A percentile compares a stretch with the other conserved stretches of the same genome.
Conservation (phyloP, 2,113 vertebrate species). For the Noturus placidus region DNA sequence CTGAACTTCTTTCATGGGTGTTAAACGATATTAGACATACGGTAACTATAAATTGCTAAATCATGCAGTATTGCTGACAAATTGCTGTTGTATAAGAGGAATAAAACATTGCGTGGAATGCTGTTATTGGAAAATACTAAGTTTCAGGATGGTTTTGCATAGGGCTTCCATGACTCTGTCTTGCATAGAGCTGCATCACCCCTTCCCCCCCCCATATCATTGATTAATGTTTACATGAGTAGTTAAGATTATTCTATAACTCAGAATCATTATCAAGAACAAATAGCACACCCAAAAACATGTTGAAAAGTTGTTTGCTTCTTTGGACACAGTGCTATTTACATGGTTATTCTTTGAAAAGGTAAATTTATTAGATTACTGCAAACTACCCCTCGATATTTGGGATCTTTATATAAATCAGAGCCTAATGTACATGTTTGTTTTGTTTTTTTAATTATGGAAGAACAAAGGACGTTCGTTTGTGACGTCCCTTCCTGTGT, state of each 20-base stretch:
- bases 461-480: background rate
- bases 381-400: background rate
- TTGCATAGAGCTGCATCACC: background rate
- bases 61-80: background rate
- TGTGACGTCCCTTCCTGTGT: slow-evolving; percentile 15
- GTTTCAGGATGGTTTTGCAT: background rate
- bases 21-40: background rate
- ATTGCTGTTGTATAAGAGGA: background rate
- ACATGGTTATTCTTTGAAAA: background rate
- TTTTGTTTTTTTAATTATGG: background rate
- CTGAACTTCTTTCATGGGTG: background rate
- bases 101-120: background rate
- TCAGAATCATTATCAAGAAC: background rate
- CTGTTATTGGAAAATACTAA: background rate
- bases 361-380: background rate
- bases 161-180: no score
- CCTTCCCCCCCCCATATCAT: background rate
- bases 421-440: background rate
- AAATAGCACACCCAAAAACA: background rate
- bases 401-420: background rate
- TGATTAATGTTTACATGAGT: background rate
- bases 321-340: background rate
- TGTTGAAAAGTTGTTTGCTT: background rate
- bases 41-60: background rate
- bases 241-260: background rate